Percentiles rank a stretch among this genome's conserved stretches.
phyloP scores from a whole-genome alignment of 2,797 vertebrate species.

The Siniperca undulata region DNA sequence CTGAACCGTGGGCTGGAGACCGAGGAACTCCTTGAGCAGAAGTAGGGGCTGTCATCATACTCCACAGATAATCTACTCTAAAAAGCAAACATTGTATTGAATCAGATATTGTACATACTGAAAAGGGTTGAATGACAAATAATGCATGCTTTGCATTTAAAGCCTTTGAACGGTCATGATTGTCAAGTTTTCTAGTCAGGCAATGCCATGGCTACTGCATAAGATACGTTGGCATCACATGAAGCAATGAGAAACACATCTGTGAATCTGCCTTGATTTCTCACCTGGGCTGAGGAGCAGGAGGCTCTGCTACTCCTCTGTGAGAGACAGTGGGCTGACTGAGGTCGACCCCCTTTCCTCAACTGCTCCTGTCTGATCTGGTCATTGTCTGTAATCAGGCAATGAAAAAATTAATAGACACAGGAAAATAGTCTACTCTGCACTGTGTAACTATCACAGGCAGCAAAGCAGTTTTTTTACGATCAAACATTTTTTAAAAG shows the following conservation, averaged over 20 bases:
- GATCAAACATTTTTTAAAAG: background rate
- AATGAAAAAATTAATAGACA: background rate
- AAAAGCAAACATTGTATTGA: conserved; percentile 29
- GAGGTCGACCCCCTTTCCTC: conserved; percentile 84
- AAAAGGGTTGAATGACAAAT: background rate
- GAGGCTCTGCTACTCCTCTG: conserved; percentile 79
- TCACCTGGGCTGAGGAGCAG: conserved; percentile 85
- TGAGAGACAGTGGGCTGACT: conserved; percentile 77
- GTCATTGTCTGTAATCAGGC: conserved; percentile 89
- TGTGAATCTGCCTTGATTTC: conserved; percentile 14
- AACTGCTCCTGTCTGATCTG: conserved; percentile 88
- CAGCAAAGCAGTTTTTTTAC: background rate
- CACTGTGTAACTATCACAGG: background rate
- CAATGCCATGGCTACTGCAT: background rate
- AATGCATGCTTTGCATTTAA: background rate
- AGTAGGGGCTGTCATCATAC: conserved; percentile 72
- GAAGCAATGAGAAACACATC: background rate
- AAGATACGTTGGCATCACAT: background rate
- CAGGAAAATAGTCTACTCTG: background rate
- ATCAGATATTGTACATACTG: conserved; percentile 10
- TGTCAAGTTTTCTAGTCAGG: background rate
- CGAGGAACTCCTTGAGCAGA: conserved; percentile 69
- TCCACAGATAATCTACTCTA: conserved; percentile 78
- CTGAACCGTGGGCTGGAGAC: conserved; percentile 78
- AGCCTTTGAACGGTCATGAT: background rate